phyloP scores from a whole-genome alignment of 1,140 invertebrate species.

The Danaus plexippus region DNA sequence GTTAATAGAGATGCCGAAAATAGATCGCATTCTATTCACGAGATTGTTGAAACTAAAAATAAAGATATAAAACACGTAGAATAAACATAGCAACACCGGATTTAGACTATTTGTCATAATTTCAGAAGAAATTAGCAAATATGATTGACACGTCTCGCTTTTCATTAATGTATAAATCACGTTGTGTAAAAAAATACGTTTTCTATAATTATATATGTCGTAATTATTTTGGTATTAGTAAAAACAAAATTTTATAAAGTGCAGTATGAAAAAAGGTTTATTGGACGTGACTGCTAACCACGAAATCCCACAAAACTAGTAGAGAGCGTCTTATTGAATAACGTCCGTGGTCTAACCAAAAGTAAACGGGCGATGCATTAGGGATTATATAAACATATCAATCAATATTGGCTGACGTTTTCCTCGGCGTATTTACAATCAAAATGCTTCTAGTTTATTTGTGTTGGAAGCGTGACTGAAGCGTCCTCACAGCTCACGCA shows the following conservation, averaged over 20 bases:
- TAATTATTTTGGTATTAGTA: too few species aligned
- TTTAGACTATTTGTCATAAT: too few species aligned
- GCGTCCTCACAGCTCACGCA: conserved; percentile 36
- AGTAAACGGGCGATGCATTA: conserved; percentile 19
- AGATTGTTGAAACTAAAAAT: too few species aligned
- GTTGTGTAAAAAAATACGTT: too few species aligned
- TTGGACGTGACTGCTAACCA: neutral
- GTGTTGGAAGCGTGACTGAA: conserved; percentile 33
- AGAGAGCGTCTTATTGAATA: neutral
- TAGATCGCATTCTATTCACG: neutral
- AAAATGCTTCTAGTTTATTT: conserved; percentile 30
- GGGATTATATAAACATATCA: conserved; percentile 29
- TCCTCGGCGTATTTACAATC: conserved; percentile 24
- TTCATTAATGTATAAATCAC: too few species aligned
- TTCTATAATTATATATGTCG: too few species aligned
- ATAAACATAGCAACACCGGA: too few species aligned
- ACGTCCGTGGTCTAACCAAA: neutral
- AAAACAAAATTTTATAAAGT: too few species aligned
- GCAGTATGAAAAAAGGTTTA: too few species aligned
- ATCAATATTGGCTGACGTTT: conserved; percentile 29
- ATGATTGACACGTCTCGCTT: too few species aligned
- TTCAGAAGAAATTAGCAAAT: too few species aligned
- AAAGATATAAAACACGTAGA: too few species aligned
- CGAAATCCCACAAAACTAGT: neutral
- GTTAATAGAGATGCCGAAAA: conserved; percentile 3